These are phyloP conservation scores for Cephus sareptanus DNA, from an alignment of 2,888 invertebrate genomes.

Conservation along the genomic window DNA sequence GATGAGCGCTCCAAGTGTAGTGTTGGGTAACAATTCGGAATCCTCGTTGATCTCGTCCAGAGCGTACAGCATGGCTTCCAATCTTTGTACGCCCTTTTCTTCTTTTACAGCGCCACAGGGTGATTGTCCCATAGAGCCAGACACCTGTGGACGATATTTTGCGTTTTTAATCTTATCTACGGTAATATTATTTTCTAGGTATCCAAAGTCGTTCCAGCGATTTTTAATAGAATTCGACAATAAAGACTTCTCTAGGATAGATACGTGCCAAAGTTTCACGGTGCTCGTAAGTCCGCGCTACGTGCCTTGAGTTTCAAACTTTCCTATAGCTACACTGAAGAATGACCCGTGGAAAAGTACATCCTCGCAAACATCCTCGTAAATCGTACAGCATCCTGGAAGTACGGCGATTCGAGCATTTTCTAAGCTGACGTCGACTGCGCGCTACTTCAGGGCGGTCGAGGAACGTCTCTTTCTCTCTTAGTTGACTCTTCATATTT, in stretches of 20 bases:
- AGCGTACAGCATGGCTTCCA: slow-evolving; percentile 78
- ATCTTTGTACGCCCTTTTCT: slow-evolving; percentile 76
- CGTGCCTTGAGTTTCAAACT: background rate
- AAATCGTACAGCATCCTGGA: background rate
- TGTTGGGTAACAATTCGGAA: slow-evolving; percentile 70
- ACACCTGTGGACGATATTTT: slow-evolving; percentile 36
- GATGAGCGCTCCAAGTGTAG: slow-evolving; percentile 67
- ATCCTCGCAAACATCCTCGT: background rate
- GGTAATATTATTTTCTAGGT: background rate
- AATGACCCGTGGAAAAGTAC: background rate
- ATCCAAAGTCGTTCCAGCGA: too few species aligned
- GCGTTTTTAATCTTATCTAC: background rate
- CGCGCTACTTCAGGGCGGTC: background rate
- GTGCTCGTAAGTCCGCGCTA: background rate
- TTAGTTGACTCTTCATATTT: background rate
- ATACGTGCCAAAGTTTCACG: background rate
- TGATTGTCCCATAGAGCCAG: slow-evolving; percentile 59
- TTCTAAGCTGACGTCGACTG: background rate
- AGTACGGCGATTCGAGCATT: background rate
- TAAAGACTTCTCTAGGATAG: background rate
- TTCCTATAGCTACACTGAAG: background rate
- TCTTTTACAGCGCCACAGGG: slow-evolving; percentile 72
- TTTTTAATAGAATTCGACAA: background rate
- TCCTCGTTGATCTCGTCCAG: slow-evolving; percentile 75
- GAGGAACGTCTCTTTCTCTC: background rate